phyloP scores from a whole-genome alignment of 2,888 invertebrate genomes.

The Mesorhabditis spiculigera region DNA sequence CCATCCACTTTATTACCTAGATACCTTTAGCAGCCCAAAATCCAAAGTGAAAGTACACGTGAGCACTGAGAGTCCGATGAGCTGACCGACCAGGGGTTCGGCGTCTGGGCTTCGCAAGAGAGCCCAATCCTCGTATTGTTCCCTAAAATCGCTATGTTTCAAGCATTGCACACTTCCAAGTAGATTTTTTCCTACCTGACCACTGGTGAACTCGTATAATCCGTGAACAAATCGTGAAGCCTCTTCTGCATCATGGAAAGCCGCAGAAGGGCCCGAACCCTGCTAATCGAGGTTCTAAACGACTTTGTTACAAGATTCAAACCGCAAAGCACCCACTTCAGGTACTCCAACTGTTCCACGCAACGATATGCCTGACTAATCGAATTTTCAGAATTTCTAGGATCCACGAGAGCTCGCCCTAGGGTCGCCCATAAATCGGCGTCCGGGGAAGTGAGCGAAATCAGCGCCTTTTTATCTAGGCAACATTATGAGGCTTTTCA shows the following conservation, averaged over 20 bases:
- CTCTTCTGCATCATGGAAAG: conserved; percentile 97
- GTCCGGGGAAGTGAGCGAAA: conserved; percentile 75
- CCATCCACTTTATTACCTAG: background rate
- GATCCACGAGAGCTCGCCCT: conserved; percentile 70
- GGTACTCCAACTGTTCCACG: conserved; percentile 79
- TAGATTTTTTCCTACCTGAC: background rate
- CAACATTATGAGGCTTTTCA: background rate
- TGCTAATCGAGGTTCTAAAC: conserved; percentile 56
- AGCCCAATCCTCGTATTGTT: conserved; percentile 92
- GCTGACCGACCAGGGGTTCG: conserved; percentile 81
- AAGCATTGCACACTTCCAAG: background rate
- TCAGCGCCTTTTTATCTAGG: too few relatives aligned
- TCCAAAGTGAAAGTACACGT: conserved; percentile 97
- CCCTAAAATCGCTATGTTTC: conserved; percentile 63
- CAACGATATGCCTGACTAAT: conserved; percentile 85
- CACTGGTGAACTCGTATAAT: background rate
- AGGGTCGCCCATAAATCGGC: conserved; percentile 93
- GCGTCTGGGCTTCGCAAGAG: conserved; percentile 82
- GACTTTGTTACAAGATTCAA: background rate
- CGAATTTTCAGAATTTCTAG: conserved; percentile 81
- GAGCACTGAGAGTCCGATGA: conserved; percentile 92
- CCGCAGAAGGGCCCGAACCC: conserved; percentile 90
- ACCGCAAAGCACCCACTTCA: conserved; percentile 17
- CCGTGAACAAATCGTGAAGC: conserved; percentile 80
- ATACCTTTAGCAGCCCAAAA: conserved; percentile 67